Evolutionary conservation across 2,888 invertebrate genomes (phyloP).

Genomic region (Bombyx huttoni): DNA sequence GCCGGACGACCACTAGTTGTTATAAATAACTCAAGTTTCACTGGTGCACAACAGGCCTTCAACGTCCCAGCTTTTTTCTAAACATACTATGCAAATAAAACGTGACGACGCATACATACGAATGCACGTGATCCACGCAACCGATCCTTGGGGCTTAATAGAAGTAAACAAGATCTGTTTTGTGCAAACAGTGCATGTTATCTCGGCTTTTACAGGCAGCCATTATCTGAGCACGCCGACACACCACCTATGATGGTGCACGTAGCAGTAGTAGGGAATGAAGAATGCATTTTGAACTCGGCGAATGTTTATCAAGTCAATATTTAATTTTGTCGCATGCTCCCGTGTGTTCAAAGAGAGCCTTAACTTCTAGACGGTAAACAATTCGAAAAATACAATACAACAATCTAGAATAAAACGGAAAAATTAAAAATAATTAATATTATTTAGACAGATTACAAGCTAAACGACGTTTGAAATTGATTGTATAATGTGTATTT

Average conservation of each 20-base stretch:
- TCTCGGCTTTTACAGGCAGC: constrained; percentile 35
- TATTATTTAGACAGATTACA: too few relatives aligned
- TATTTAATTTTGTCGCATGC: constrained; percentile 44
- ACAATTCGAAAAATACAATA: constrained; percentile 1
- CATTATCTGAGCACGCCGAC: constrained; percentile 39
- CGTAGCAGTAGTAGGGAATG: constrained; percentile 35
- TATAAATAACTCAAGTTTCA: background rate
- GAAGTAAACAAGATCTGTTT: constrained; percentile 60
- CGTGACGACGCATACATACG: constrained; percentile 50
- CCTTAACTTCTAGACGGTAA: constrained; percentile 14
- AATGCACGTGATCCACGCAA: constrained; percentile 39
- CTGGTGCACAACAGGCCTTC: background rate
- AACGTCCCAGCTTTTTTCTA: background rate
- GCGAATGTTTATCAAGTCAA: constrained; percentile 60
- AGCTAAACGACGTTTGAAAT: too few relatives aligned
- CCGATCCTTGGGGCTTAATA: constrained; percentile 45
- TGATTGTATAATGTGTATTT: too few relatives aligned
- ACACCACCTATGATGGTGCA: constrained; percentile 34
- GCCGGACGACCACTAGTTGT: too few relatives aligned
- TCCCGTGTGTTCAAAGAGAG: constrained; percentile 39
- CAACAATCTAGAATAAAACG: too few relatives aligned
- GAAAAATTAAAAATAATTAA: too few relatives aligned
- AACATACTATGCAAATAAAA: constrained; percentile 39
- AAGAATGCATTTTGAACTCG: constrained; percentile 46
- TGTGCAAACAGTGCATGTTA: constrained; percentile 52